A percentile compares a stretch with the other conserved stretches of the same genome.
phyloP scores from a whole-genome alignment of 2,888 invertebrate species.

The Hofmannophila pseudospretella region DNA sequence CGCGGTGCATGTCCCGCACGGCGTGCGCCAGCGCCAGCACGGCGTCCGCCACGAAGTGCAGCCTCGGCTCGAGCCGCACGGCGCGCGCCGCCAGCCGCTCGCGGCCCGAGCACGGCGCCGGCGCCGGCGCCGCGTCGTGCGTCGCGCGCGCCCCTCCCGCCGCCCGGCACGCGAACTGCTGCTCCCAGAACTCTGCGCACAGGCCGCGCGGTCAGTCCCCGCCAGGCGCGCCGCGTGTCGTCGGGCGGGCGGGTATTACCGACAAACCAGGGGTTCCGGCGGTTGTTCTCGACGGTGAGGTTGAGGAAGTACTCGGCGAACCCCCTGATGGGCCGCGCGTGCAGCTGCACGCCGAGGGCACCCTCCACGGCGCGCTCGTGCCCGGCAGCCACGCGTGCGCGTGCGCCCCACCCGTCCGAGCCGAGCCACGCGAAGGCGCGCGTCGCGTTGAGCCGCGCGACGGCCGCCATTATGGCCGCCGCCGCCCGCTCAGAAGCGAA shows the following conservation, averaged over 20 bases:
- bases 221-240: neutral
- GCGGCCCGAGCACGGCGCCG: constrained; percentile 83
- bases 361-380: constrained; percentile 87
- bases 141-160: constrained; percentile 26
- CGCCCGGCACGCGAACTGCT: constrained; percentile 89
- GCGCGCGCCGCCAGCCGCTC: constrained; percentile 86
- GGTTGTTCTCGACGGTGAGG: constrained; percentile 91
- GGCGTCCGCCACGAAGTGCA: constrained; percentile 97
- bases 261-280: constrained; percentile 96
- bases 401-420: constrained; percentile 96
- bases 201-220: neutral
- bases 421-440: constrained; percentile 96
- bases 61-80: constrained; percentile 92
- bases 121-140: constrained; percentile 79
- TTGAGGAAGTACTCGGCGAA: constrained; percentile 92
- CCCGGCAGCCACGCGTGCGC: constrained; percentile 85
- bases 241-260: constrained; percentile 67
- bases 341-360: constrained; percentile 95
- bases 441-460: constrained; percentile 88
- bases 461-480: constrained; percentile 95
- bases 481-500: constrained; percentile 98
- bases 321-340: constrained; percentile 91
- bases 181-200: constrained; percentile 92
- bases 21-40: constrained; percentile 96
- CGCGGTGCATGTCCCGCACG: constrained; percentile 82